phyloP scores from a whole-genome alignment of 2,888 invertebrate genomes.

The Pilophorus perplexus region DNA sequence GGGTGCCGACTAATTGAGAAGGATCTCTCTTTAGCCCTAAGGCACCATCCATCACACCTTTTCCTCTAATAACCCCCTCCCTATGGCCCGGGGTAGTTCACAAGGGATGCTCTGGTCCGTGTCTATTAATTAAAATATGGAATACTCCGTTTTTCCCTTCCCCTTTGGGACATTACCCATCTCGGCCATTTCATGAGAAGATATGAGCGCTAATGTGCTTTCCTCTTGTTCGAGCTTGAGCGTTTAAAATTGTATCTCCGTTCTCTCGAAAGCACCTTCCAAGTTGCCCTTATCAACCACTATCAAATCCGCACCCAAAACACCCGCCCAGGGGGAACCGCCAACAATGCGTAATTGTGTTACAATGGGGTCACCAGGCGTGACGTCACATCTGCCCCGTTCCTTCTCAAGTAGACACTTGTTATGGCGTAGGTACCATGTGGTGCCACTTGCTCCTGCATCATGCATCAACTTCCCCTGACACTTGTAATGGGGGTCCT shows the following conservation, averaged over 20 bases:
- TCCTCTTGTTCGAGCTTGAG: too few relatives aligned
- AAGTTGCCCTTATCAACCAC: too few relatives aligned
- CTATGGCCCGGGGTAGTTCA: too few relatives aligned
- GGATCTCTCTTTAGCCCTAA: slow-evolving; percentile 34
- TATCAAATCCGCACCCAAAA: neutral
- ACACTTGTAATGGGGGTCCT: slow-evolving; percentile 31
- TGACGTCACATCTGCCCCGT: slow-evolving; percentile 41
- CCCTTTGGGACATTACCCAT: too few relatives aligned
- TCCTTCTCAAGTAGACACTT: slow-evolving; percentile 6
- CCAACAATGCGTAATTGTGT: slow-evolving; percentile 40
- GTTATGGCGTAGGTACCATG: slow-evolving; percentile 11
- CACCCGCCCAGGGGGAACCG: neutral
- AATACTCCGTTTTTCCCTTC: too few relatives aligned
- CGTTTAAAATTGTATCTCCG: too few relatives aligned
- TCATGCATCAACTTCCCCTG: slow-evolving; percentile 35
- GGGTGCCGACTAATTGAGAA: slow-evolving; percentile 32
- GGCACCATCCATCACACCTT: slow-evolving; percentile 38
- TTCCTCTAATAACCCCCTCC: too few relatives aligned
- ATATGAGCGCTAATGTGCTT: too few relatives aligned
- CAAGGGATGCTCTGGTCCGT: too few relatives aligned
- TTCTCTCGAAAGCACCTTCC: too few relatives aligned
- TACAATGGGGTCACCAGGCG: slow-evolving; percentile 39
- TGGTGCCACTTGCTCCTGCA: slow-evolving; percentile 30
- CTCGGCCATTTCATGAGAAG: too few relatives aligned
- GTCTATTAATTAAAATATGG: too few relatives aligned